Base-by-base conservation (phyloP, 1,140 invertebrate genomes). In the Sweltsa coloradensis region DNA sequence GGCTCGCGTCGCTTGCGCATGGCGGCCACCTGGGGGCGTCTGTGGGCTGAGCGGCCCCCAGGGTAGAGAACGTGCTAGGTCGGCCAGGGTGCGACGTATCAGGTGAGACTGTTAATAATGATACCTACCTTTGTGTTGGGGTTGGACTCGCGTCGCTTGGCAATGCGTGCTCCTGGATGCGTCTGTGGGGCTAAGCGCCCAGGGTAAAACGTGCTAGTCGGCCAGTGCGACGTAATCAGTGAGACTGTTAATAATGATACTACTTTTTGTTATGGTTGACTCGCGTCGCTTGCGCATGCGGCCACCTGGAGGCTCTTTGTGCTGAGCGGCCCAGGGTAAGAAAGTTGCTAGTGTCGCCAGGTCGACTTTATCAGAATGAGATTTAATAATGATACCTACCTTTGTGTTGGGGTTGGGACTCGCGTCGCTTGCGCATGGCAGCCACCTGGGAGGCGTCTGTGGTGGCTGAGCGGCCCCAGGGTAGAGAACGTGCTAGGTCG, bases 331-430 rank as follows among this genome's bases (percentile, higher is more conserved):
- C 72, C 84, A 87, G 0, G 83, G 83, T 14, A 87, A 54, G 1
- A 69, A 57, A 71, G 85, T 62, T 34, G 77, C 83, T 19, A 91
- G 71, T 56, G 90, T 87, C 25, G 85, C 87, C 26, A 91, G 68
- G 1, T 62, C 0, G 79, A 81, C 62, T 78, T 76, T 50, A 81
- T n/a, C n/a, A n/a, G n/a, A n/a, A n/a, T n/a, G n/a, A n/a, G n/a
- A n/a, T n/a, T n/a, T n/a, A n/a, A n/a, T n/a, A n/a, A n/a, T n/a
- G n/a, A n/a, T n/a, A n/a, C n/a, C n/a, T n/a, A n/a, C 83, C 52
- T 82, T 80, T 41, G 85, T 81, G n/a, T 84, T 82, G 0, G 83
- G 83, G 60, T 88, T 84, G 14, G 83, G 83, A 88, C 53, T 89
- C 85, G 31, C 85, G 70, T 0, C 85, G 69, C 45, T 85, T 84